phyloP scores from a whole-genome alignment of 1,140 invertebrate species.

The Vollenhovia emeryi region DNA sequence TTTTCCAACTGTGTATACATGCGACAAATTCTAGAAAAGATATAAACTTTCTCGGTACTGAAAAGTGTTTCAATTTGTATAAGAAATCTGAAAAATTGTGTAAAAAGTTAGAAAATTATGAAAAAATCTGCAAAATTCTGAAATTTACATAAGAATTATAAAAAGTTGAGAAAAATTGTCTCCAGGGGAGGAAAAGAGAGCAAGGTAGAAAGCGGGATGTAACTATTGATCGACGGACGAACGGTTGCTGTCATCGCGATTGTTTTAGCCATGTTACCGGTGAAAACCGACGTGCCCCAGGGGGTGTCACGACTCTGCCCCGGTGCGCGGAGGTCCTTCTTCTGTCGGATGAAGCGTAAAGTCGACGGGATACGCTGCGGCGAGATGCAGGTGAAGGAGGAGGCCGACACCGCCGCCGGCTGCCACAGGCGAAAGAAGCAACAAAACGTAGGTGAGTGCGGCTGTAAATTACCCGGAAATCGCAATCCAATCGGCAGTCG shows the following conservation, averaged over 20 bases:
- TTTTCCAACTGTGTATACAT: too few relatives aligned
- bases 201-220: background rate
- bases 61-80: too few relatives aligned
- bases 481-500: background rate
- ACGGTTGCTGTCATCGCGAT: slow-evolving; percentile 36
- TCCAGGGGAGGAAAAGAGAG: background rate
- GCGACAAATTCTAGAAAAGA: too few relatives aligned
- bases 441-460: slow-evolving; percentile 86
- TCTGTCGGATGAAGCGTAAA: slow-evolving; percentile 96
- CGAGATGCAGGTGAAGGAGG: slow-evolving; percentile 89
- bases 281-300: slow-evolving; percentile 94
- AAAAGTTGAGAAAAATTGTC: too few relatives aligned
- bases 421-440: slow-evolving; percentile 89
- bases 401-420: slow-evolving; percentile 88
- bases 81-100: too few relatives aligned
- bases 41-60: too few relatives aligned
- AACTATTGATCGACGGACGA: background rate
- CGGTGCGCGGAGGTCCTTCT: slow-evolving; percentile 95
- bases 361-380: slow-evolving; percentile 79
- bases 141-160: too few relatives aligned
- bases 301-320: slow-evolving; percentile 92
- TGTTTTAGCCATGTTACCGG: slow-evolving; percentile 93
- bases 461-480: slow-evolving; percentile 6
- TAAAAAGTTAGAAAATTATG: too few relatives aligned
- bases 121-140: too few relatives aligned